Base-by-base conservation (phyloP, 2,797 vertebrate species). In the Numenius phaeopus region DNA sequence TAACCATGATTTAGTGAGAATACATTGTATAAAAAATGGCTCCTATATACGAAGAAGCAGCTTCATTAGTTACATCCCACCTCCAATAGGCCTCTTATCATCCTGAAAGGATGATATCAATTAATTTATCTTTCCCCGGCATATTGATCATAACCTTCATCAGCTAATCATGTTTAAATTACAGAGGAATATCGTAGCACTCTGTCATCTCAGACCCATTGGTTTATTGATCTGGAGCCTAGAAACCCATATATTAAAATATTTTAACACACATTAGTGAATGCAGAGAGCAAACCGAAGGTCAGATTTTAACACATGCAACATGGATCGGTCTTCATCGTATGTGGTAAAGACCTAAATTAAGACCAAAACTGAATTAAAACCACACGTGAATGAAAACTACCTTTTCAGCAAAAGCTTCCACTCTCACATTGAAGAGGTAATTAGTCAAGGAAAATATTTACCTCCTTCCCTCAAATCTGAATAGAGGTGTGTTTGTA, bases 81-180 rank as follows among this genome's bases (percentile, higher is more conserved):
- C 97, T 98, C 97, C 95, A 78, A 96, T 26, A 95, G 96, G 96
- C 97, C 96, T 76, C 97, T 98, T 88, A 97, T 96, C 97, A 97
- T 97, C 97, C 97, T 95, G 96, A 97, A 98, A 98, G 98, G 98
- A 98, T 97, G 96, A 14, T 97, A 98, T 98, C 98, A 98, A 98
- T 99, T 98, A 99, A 98, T 98, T 97, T 97, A 96, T 98, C 97
- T 97, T 97, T 83, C 54, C 61, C 30, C 66, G 61, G 96, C 58
- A 90, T 98, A 98, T 98, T 95, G 98, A 99, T 98, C 98, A 98
- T 96, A 97, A 97, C 96, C 97, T 97, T 97, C 98, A 97, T 97
- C 98, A 98, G 97, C 98, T 98, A 98, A 98, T 98, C 97, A 97
- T 66, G 84, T 95, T 96, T 97, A 98, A 98, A 98, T 98, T 97